A percentile compares a stretch with the other conserved stretches of the same genome.
phyloP scores from a whole-genome alignment of 2,888 invertebrate species.

The Sipha maydis region DNA sequence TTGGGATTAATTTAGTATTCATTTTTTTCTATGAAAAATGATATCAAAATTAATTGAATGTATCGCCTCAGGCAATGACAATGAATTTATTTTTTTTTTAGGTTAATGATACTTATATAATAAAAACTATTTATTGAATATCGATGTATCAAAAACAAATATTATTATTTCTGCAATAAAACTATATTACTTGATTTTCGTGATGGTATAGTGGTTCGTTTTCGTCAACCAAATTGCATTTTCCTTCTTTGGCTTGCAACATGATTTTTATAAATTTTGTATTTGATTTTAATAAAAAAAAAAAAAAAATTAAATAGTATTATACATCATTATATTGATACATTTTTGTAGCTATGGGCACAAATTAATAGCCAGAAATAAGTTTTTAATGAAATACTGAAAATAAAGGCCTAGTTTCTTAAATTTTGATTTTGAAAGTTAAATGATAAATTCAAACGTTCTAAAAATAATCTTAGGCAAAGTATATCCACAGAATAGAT shows the following conservation, averaged over 20 bases:
- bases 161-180: background rate
- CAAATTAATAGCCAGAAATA: background rate
- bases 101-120: no score
- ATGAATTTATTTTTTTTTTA: no score
- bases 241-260: constrained; percentile 32
- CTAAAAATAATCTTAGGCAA: no score
- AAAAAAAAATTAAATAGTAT: background rate
- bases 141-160: no score
- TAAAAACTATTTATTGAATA: no score
- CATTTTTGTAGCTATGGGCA: background rate
- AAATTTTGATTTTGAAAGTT: background rate
- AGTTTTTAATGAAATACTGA: background rate
- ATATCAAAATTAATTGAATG: background rate
- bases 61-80: no score
- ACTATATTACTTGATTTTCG: constrained; percentile 23
- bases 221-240: background rate
- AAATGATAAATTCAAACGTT: background rate
- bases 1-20: background rate
- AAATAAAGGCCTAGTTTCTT: background rate
- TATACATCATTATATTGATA: background rate
- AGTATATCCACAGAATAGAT: no score
- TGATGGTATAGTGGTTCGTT: background rate
- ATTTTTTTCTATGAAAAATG: constrained; percentile 4
- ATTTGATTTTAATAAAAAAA: background rate
- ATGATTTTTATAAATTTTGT: background rate